Percentiles rank a stretch among this genome's conserved stretches.
phyloP scores from a whole-genome alignment of 2,797 vertebrate species.

The Morelia viridis region DNA sequence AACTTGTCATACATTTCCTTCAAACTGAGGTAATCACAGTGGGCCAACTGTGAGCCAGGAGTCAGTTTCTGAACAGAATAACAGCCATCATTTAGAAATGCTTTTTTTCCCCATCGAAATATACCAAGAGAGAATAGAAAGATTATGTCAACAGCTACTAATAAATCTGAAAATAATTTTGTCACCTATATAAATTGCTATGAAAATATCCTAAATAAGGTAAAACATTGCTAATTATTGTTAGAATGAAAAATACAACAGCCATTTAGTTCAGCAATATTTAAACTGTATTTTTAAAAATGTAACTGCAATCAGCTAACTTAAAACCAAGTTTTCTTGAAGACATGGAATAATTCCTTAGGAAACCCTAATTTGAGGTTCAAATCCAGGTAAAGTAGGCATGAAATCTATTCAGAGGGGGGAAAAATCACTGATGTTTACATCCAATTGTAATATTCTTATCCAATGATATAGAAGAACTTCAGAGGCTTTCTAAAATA shows the following conservation, averaged over 20 bases:
- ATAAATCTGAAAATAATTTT: not conserved
- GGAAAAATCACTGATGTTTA: not conserved
- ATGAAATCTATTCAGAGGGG: not conserved
- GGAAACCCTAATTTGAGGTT: not conserved
- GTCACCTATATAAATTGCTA: not conserved
- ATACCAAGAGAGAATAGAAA: not conserved
- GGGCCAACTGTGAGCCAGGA: constrained; percentile 25
- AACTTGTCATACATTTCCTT: constrained; percentile 28
- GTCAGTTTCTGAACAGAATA: constrained; percentile 23
- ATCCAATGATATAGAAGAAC: not conserved
- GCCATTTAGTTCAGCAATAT: not conserved
- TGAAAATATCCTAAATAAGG: not conserved
- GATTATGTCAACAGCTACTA: not conserved
- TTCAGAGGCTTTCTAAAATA: not conserved
- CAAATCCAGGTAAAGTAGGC: not conserved
- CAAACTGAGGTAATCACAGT: constrained; percentile 30
- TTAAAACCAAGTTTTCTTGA: not conserved
- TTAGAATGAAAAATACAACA: not conserved
- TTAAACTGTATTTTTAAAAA: not conserved
- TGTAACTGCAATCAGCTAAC: not conserved
- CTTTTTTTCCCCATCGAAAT: constrained; percentile 8
- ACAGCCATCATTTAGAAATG: constrained; percentile 1
- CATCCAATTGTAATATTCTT: not conserved
- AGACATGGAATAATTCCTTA: not conserved
- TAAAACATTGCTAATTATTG: not conserved